These are phyloP conservation scores for Eristalinus sepulchralis DNA, from an alignment of 2,888 invertebrate genomes.

Conservation along the genomic window DNA sequence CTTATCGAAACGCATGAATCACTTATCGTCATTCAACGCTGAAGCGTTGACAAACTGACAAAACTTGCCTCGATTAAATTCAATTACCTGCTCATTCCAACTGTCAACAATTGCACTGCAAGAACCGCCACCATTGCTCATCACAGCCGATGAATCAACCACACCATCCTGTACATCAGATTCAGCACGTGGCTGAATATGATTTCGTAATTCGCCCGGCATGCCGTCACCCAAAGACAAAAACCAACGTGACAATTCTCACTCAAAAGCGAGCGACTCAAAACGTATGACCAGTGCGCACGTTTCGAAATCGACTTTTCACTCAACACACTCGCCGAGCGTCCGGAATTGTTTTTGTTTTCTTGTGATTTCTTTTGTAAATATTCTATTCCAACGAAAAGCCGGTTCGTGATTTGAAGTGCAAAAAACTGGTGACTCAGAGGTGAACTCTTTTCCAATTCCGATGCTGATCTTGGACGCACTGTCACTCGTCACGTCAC, in stretches of 20 bases:
- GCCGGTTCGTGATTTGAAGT: slow-evolving; percentile 14
- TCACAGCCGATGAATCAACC: not conserved
- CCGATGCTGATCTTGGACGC: not conserved
- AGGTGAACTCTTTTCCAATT: not conserved
- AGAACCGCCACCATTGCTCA: slow-evolving; percentile 8
- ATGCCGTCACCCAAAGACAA: slow-evolving; percentile 14
- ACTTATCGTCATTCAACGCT: not conserved
- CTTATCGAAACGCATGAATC: not conserved
- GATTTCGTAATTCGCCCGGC: slow-evolving; percentile 1
- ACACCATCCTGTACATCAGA: not conserved
- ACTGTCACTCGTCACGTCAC: not conserved
- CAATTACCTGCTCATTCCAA: not conserved
- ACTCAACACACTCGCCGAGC: slow-evolving; percentile 19
- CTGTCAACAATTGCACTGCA: not conserved
- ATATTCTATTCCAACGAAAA: not conserved
- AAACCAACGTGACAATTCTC: not conserved
- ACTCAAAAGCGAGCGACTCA: slow-evolving; percentile 4
- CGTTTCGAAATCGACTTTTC: not conserved
- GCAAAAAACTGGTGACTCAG: not conserved
- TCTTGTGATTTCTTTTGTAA: not conserved
- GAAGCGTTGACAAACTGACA: too few species aligned
- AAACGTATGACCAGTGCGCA: slow-evolving; percentile 4
- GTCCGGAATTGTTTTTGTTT: not conserved
- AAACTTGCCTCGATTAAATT: not conserved
- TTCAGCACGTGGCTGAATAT: slow-evolving; percentile 34